These are phyloP conservation scores for Eucera pruinosa DNA, from an alignment of 2,888 invertebrate species.

Conservation along the genomic window DNA sequence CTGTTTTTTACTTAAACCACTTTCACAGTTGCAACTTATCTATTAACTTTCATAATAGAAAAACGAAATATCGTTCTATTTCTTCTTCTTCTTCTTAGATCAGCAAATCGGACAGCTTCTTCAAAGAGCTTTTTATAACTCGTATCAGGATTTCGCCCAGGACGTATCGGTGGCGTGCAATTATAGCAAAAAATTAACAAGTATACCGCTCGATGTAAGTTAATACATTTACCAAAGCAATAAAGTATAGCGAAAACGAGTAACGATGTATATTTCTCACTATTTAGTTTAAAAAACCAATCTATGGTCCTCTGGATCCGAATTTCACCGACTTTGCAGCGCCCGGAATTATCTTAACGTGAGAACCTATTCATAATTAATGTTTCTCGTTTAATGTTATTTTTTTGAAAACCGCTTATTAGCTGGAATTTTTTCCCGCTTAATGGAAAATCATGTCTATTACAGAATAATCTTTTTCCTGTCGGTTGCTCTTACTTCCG, in stretches of 20 bases:
- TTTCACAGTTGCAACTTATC: too few relatives aligned
- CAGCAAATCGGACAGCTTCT: conserved; percentile 95
- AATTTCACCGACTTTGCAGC: conserved; percentile 98
- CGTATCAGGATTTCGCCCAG: conserved; percentile 90
- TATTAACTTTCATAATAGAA: too few relatives aligned
- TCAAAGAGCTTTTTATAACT: conserved; percentile 89
- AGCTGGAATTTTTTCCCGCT: too few relatives aligned
- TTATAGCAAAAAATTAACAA: conserved; percentile 87
- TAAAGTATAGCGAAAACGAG: not conserved
- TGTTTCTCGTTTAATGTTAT: too few relatives aligned
- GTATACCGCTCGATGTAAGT: conserved; percentile 88
- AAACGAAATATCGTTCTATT: too few relatives aligned
- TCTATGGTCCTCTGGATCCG: conserved; percentile 91
- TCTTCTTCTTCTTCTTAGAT: conserved; percentile 86
- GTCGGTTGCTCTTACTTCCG: conserved; percentile 96
- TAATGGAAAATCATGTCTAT: too few relatives aligned
- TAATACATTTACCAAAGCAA: not conserved
- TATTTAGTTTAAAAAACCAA: conserved; percentile 88
- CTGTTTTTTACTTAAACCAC: too few relatives aligned
- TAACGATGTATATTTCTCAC: conserved; percentile 13
- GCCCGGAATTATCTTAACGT: conserved; percentile 96
- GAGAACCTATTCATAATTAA: too few relatives aligned
- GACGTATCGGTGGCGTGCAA: conserved; percentile 88
- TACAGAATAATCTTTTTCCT: conserved; percentile 96
- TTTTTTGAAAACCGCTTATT: too few relatives aligned